Base-by-base conservation (phyloP, 2,113 vertebrate genomes). In the Marmota monax region DNA sequence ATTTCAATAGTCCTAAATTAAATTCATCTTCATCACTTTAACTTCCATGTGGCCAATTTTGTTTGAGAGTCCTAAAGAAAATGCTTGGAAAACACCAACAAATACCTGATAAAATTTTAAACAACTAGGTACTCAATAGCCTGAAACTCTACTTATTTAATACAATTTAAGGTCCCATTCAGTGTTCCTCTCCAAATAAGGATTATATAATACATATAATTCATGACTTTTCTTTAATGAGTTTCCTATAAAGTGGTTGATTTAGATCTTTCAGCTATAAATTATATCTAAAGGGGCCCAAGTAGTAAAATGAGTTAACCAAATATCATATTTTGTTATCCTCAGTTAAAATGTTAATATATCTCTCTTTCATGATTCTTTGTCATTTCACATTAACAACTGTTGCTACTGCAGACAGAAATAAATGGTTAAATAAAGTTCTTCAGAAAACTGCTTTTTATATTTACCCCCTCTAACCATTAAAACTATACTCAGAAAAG, bases 81-180 rank as follows among this genome's bases (percentile, higher is more conserved):
- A 32, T 5, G 18, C 34, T 96, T 87, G 39, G n/a, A 91, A 94
- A 95, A 93, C 77, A 84, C 18, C 63, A 58, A 61, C 5, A 83
- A 45, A 70, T 76, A 94, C 25, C 34, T 70, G 48, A 63, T n/a
- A 76, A 88, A 80, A 77, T 37, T 7, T 56, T 7, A 76, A 34
- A 25, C 2, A 25, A 22, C n/a, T 37, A 23, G n/a, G 17, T 39
- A 87, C 25, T 70, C 69, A 13, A 61, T 48, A 90, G 4, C 17
- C 69, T 93, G 20, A 91, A 83, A 85, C 7, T 76, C 32, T 23
- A 56, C 25, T 74, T 61, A 42, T 56, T n/a, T 4, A 18, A 80
- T 16, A 77, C 61, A 76, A 78, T 27, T n/a, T 20, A 63, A 69
- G 29, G 7, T 4, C 22, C 32, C 34, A 17, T 51, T 78, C 23